Evolutionary conservation across 64 coral and sea anemone species (phyloP).

Genomic region (Porites lutea): DNA sequence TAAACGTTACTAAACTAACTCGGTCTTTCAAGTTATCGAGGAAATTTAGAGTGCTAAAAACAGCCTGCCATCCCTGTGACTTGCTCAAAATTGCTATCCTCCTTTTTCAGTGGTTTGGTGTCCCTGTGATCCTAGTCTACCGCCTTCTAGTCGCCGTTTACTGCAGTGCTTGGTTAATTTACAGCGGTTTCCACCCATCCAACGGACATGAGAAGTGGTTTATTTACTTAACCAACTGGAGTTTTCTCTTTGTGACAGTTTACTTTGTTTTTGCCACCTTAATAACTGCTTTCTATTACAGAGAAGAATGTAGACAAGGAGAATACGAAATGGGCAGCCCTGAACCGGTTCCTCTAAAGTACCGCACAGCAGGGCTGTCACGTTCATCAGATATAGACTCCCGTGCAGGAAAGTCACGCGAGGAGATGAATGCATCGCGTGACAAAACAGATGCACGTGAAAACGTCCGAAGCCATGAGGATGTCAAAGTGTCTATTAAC

Average conservation of each 20-base stretch:
- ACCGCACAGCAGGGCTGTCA: not conserved
- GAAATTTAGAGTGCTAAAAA: no score
- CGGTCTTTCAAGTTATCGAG: no score
- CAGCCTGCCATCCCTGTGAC: no score
- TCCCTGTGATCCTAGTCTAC: slow-evolving; percentile 60
- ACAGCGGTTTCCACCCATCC: slow-evolving; percentile 52
- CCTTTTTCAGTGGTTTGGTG: slow-evolving; percentile 43
- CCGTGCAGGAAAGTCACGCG: slow-evolving; percentile 21
- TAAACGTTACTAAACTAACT: no score
- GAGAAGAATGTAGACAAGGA: slow-evolving; percentile 62
- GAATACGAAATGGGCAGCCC: slow-evolving; percentile 60
- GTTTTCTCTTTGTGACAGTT: slow-evolving; percentile 70
- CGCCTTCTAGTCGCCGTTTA: slow-evolving; percentile 70
- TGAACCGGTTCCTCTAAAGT: slow-evolving; percentile 32
- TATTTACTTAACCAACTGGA: slow-evolving; percentile 93
- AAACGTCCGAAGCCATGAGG: not conserved
- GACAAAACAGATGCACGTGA: not conserved
- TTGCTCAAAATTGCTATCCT: not conserved
- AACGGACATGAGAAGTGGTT: slow-evolving; percentile 90
- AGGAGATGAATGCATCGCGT: not conserved
- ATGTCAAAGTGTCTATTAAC: slow-evolving; percentile 32
- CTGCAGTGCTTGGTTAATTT: slow-evolving; percentile 82
- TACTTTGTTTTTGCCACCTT: slow-evolving; percentile 71
- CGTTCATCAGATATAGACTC: slow-evolving; percentile 1
- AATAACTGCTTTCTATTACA: slow-evolving; percentile 65